Conservation (phyloP, 2,797 vertebrate genomes). For the Sparidentex hasta region DNA sequence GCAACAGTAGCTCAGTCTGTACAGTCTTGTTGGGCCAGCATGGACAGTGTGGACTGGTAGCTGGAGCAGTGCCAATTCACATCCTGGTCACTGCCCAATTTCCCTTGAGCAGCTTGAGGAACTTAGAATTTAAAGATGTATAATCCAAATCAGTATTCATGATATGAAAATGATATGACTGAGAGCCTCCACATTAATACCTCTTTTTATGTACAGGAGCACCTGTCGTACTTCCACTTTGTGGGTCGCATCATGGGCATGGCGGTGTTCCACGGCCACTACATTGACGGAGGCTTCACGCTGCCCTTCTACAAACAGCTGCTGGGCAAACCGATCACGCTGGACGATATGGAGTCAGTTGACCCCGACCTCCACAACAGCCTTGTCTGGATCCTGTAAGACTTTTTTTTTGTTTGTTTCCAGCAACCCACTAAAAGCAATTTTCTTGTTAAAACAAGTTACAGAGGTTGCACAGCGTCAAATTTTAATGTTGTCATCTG, state of each 20-base stretch:
- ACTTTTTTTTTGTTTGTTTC: neutral
- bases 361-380: slow-evolving; percentile 99
- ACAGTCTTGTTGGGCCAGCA: no score
- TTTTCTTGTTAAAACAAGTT: neutral
- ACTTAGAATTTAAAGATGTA: neutral
- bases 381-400: slow-evolving; percentile 99
- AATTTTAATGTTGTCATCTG: neutral
- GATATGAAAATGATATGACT: neutral
- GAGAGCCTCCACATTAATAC: neutral
- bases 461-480: neutral
- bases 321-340: slow-evolving; percentile 96
- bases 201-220: slow-evolving; percentile 86
- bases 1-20: no score
- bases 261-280: slow-evolving; percentile 99
- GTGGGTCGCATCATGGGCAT: slow-evolving; percentile 99
- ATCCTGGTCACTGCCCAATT: no score
- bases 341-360: slow-evolving; percentile 98
- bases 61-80: no score
- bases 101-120: no score
- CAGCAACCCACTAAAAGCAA: no score
- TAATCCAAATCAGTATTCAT: neutral
- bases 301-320: slow-evolving; percentile 99
- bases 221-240: slow-evolving; percentile 99
- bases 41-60: no score
- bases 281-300: slow-evolving; percentile 98